Conservation (phyloP, 1,140 invertebrate species). For the Hypsibius dujardini region DNA sequence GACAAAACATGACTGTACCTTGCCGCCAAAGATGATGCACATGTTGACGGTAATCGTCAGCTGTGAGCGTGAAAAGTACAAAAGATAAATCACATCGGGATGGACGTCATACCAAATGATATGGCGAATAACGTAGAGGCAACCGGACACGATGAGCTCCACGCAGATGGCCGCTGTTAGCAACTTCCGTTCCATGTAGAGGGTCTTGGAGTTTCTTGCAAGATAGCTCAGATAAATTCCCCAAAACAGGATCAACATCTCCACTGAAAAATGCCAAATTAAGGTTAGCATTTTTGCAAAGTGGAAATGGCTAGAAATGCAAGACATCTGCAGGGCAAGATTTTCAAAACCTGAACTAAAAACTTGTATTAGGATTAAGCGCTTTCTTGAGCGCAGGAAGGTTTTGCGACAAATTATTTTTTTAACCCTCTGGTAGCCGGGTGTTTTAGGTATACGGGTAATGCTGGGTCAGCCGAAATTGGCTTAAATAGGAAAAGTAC, state of each 20-base stretch:
- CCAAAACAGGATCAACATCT: constrained; percentile 58
- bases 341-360: too few species aligned
- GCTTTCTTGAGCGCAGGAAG: too few species aligned
- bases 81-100: constrained; percentile 48
- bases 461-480: too few species aligned
- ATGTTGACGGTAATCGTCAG: constrained; percentile 55
- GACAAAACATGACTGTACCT: background rate
- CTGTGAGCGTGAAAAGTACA: constrained; percentile 52
- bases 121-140: constrained; percentile 48
- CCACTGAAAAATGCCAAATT: constrained; percentile 37
- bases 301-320: background rate
- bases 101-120: constrained; percentile 36
- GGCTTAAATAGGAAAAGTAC: too few species aligned
- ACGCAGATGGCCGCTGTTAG: constrained; percentile 53
- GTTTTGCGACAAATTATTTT: too few species aligned
- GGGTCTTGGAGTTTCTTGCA: constrained; percentile 58
- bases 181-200: constrained; percentile 57
- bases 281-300: background rate
- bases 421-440: too few species aligned
- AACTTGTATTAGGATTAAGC: too few species aligned
- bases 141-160: constrained; percentile 51
- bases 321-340: too few species aligned
- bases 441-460: too few species aligned
- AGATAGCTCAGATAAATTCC: constrained; percentile 64
- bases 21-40: constrained; percentile 34